These are phyloP conservation scores for Dendrocopos noguchii DNA, from an alignment of 2,113 vertebrate genomes.

Conservation along the genomic window DNA sequence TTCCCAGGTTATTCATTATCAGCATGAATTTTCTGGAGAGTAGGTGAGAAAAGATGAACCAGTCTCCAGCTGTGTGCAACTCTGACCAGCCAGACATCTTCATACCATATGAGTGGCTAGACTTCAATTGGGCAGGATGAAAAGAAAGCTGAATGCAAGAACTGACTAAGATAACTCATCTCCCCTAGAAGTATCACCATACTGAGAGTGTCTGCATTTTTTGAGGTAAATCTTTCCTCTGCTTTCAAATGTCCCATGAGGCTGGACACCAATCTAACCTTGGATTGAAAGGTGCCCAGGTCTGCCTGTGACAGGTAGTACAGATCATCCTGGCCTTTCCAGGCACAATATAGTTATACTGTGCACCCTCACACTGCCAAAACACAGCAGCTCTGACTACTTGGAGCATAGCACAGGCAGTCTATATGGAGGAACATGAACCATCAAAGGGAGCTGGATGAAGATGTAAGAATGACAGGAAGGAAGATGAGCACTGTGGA, in stretches of 20 bases:
- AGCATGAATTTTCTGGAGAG: conserved; percentile 13
- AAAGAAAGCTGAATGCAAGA: background rate
- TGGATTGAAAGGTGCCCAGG: background rate
- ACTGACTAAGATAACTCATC: background rate
- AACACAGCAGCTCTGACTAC: background rate
- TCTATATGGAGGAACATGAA: background rate
- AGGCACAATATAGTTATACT: background rate
- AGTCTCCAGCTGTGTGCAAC: conserved; percentile 1
- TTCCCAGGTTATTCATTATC: conserved; percentile 11
- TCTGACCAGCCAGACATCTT: conserved; percentile 25
- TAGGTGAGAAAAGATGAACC: background rate
- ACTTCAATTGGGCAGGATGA: background rate
- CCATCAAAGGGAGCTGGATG: background rate
- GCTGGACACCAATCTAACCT: background rate
- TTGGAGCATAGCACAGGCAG: background rate
- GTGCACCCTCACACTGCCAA: background rate
- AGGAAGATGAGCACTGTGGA: background rate
- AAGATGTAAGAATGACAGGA: background rate
- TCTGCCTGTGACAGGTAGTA: background rate
- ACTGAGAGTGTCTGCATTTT: background rate
- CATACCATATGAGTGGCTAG: background rate
- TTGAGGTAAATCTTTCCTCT: background rate
- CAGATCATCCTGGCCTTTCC: background rate
- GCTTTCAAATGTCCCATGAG: background rate
- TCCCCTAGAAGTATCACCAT: background rate